These are phyloP conservation scores for Plecturocebus donacophilus DNA, from an alignment of 2,113 vertebrate genomes.

Conservation along the genomic window DNA sequence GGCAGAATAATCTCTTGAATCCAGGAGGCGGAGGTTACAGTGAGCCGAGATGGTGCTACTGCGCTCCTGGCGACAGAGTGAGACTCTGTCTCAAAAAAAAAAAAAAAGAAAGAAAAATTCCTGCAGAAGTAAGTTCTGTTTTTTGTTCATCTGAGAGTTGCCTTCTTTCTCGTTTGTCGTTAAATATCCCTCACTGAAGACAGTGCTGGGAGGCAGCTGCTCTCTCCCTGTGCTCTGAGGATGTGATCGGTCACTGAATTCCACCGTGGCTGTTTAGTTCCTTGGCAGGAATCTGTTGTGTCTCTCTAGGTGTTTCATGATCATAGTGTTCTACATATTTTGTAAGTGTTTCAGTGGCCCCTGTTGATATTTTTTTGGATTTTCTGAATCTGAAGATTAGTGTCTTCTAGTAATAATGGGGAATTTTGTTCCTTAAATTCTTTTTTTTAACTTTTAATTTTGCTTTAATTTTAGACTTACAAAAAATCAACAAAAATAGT, in stretches of 20 bases:
- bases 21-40: no score
- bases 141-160: no score
- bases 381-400: background rate
- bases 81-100: no score
- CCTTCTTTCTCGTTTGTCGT: background rate
- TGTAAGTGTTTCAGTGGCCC: background rate
- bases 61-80: no score
- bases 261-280: background rate
- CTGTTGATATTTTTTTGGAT: background rate
- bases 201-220: background rate
- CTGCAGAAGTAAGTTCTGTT: fast-evolving
- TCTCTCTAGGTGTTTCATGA: background rate
- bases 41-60: no score
- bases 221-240: background rate
- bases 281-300: no score
- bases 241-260: background rate
- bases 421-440: background rate
- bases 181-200: background rate
- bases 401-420: background rate
- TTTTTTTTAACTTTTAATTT: background rate
- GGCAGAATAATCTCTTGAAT: no score
- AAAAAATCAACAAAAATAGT: background rate
- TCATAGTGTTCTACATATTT: background rate
- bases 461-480: background rate
- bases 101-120: no score